Percentiles rank a stretch among this genome's conserved stretches.
These are phyloP conservation scores for Agrochola lota DNA, from an alignment of 2,888 invertebrate species.

Conservation along the genomic window DNA sequence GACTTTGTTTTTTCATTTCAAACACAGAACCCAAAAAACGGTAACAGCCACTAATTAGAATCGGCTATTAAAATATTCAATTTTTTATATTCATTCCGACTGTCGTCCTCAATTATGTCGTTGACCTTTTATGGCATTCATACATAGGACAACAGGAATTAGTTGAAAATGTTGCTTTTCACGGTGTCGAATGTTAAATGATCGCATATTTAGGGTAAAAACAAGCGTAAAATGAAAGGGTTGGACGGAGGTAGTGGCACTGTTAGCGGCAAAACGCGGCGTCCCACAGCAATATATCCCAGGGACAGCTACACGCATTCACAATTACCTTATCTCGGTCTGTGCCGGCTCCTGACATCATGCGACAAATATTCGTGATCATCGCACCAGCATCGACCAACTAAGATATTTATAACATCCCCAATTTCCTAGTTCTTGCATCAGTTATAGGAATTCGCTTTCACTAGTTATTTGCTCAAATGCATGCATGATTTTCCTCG, in stretches of 20 bases:
- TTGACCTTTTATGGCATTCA: conserved; percentile 63
- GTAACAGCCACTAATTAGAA: conserved; percentile 67
- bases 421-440: conserved; percentile 20
- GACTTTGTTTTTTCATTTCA: conserved; percentile 23
- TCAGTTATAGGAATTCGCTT: conserved; percentile 21
- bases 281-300: conserved; percentile 81
- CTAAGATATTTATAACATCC: conserved; percentile 29
- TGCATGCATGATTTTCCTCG: conserved; percentile 19
- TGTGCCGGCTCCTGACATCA: conserved; percentile 84
- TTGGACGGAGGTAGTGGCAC: conserved; percentile 17
- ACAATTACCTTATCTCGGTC: conserved; percentile 88
- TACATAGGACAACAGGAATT: conserved; percentile 55
- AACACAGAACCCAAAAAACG: conserved; percentile 59
- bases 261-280: conserved; percentile 56
- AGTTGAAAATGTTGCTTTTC: conserved; percentile 24
- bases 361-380: conserved; percentile 85
- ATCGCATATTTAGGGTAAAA: conserved; percentile 35
- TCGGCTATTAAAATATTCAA: conserved; percentile 66
- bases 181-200: conserved; percentile 14
- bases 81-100: conserved; percentile 62
- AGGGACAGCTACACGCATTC: conserved; percentile 87
- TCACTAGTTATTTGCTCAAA: conserved; percentile 7
- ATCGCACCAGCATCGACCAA: conserved; percentile 48
- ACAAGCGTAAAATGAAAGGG: conserved; percentile 42
- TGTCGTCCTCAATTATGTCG: conserved; percentile 65